Evolutionary conservation across 2,113 vertebrate species (phyloP).

Genomic region (Pleuronectes platessa): DNA sequence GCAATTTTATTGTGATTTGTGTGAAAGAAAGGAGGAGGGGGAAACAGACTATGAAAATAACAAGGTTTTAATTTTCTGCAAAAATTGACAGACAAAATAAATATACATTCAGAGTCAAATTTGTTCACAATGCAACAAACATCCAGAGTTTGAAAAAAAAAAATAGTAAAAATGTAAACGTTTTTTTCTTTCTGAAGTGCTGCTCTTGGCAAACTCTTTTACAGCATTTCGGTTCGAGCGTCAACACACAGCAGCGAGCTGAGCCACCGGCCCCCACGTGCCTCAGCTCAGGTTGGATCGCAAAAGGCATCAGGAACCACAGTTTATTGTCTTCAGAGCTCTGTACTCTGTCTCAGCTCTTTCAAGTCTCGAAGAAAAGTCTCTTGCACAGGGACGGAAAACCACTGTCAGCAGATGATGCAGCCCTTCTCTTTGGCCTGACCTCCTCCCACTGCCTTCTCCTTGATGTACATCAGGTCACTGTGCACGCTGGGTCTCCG

Average conservation of each 20-base stretch:
- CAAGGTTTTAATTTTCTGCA: slow-evolving; percentile 62
- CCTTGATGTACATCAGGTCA: slow-evolving; percentile 97
- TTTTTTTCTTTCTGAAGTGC: slow-evolving; percentile 37
- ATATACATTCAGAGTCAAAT: slow-evolving; percentile 74
- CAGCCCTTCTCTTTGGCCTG: slow-evolving; percentile 93
- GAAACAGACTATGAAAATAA: slow-evolving; percentile 33
- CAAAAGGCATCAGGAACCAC: neutral
- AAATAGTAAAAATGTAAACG: slow-evolving; percentile 78
- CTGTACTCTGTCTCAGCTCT: neutral
- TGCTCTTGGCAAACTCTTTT: slow-evolving; percentile 33
- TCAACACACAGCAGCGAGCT: slow-evolving; percentile 9
- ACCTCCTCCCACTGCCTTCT: slow-evolving; percentile 88
- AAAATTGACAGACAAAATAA: slow-evolving; percentile 77
- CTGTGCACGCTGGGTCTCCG: slow-evolving; percentile 96
- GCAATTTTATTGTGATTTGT: neutral
- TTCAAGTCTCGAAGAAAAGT: neutral
- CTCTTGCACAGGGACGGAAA: neutral
- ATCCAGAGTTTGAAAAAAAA: slow-evolving; percentile 31
- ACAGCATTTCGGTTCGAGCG: slow-evolving; percentile 40
- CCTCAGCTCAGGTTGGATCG: neutral
- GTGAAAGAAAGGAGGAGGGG: slow-evolving; percentile 7
- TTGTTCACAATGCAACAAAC: slow-evolving; percentile 77
- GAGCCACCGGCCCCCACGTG: neutral
- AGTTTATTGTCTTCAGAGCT: neutral
- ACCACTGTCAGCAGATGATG: slow-evolving; percentile 88